Base-by-base conservation (phyloP, 2,888 invertebrate genomes). In the Ophion obscuratus region DNA sequence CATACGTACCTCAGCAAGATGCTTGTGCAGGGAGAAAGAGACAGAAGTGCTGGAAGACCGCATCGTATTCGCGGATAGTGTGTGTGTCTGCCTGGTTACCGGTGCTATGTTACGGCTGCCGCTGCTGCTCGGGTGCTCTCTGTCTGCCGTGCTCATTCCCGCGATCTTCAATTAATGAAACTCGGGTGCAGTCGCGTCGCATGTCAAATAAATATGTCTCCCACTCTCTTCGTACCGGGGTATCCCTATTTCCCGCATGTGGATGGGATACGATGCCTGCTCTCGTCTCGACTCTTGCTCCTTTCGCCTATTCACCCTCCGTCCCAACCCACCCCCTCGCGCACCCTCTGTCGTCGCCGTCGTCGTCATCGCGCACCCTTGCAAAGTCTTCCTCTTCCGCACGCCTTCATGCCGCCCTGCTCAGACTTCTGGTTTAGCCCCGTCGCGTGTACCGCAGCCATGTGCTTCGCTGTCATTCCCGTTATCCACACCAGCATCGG, bases 101-200 rank as follows among this genome's bases (percentile, higher is more conserved):
- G 84, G 66, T 81, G 74, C 92, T 70, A 79, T 92, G 91, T 91
- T 90, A 87, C 90, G 89, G 91, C 88, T 90, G 91, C 74, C 61
- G 75, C 80, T 79, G 85, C 85, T 86, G 85, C 86, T 87, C 83
- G 87, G 81, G 80, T 84, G 81, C 81, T 86, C 86, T 85, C 91
- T 92, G 93, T 93, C 93, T 93, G 91, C 89, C 91, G 90, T 90
- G 92, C 92, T 93, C 94, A 93, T 93, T 93, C 92, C 91, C 92
- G 93, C 93, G 94, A 94, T 94, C 94, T 94, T 93, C 93, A 94
- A 94, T 94, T 94, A 94, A 94, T 94, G 94, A 94, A 94, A 94
- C 94, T 94, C 93, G 93, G 93, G 91, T 93, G 93, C 94, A 93
- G 94, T 93, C 93, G 93, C 93, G 93, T 94, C 93, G 93, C 94